Percentiles rank a stretch among this genome's conserved stretches.
Evolutionary conservation across 1,140 invertebrate genomes (phyloP).

Genomic region (Anagrus nilaparvatae): DNA sequence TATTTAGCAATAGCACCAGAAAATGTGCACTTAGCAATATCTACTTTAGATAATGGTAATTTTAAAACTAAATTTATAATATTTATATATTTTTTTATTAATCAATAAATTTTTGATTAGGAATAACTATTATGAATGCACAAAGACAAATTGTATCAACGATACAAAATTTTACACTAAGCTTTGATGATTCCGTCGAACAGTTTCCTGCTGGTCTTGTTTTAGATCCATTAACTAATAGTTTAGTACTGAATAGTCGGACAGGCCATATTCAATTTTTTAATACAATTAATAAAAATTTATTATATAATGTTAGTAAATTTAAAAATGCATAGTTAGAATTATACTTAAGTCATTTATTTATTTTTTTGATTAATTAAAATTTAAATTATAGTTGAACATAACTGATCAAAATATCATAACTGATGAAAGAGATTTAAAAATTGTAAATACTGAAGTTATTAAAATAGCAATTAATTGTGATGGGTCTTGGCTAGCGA

Average conservation of each 20-base stretch:
- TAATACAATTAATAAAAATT: constrained; percentile 51
- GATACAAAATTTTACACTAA: constrained; percentile 61
- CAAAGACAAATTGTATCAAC: constrained; percentile 47
- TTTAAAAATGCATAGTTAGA: constrained; percentile 5
- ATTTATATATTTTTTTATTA: constrained; percentile 9
- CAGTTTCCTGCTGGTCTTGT: constrained; percentile 53
- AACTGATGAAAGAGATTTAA: constrained; percentile 47
- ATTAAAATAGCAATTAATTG: constrained; percentile 54
- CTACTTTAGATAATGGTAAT: constrained; percentile 65
- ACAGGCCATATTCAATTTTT: constrained; percentile 76
- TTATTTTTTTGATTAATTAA: constrained; percentile 10
- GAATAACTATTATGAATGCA: constrained; percentile 55
- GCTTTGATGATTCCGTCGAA: constrained; percentile 36
- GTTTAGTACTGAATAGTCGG: constrained; percentile 65
- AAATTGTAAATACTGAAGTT: constrained; percentile 60
- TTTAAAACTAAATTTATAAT: constrained; percentile 6
- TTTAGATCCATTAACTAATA: constrained; percentile 55
- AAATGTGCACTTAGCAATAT: constrained; percentile 55
- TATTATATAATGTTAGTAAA: constrained; percentile 63
- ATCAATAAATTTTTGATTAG: constrained; percentile 32
- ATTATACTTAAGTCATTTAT: not conserved
- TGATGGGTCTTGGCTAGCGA: constrained; percentile 67
- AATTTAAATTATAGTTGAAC: constrained; percentile 51
- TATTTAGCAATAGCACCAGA: constrained; percentile 56
- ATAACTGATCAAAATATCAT: constrained; percentile 64